A percentile compares a stretch with the other conserved stretches of the same genome.
These are phyloP conservation scores for Cheilosia vulpina DNA, from an alignment of 2,888 invertebrate genomes.

Conservation along the genomic window DNA sequence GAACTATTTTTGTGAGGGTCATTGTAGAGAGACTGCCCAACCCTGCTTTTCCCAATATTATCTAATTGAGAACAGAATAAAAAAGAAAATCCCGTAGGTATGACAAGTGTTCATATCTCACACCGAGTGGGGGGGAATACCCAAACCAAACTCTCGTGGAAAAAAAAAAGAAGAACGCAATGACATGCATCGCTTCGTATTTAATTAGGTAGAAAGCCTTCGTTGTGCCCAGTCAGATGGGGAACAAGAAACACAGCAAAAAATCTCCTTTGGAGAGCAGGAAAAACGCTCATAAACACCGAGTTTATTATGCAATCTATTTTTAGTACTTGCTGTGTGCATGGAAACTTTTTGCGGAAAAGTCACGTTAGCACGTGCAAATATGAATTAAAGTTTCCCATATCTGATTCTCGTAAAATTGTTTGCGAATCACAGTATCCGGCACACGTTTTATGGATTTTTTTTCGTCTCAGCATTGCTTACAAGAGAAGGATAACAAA, in stretches of 20 bases:
- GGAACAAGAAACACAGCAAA: constrained; percentile 1
- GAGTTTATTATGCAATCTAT: constrained; percentile 39
- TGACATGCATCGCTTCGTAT: constrained; percentile 66
- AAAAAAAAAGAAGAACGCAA: constrained; percentile 5
- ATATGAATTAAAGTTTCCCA: constrained; percentile 62
- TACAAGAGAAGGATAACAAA: background rate
- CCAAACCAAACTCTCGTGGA: constrained; percentile 14
- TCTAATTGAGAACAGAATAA: constrained; percentile 49
- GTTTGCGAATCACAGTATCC: constrained; percentile 23
- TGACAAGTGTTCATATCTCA: constrained; percentile 67
- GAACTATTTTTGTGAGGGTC: constrained; percentile 48
- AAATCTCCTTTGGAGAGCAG: constrained; percentile 9
- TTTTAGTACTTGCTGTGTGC: constrained; percentile 17
- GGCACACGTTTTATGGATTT: background rate
- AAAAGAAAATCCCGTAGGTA: constrained; percentile 32
- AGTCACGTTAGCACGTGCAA: constrained; percentile 71
- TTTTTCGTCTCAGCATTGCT: too few species aligned
- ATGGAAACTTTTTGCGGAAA: constrained; percentile 39
- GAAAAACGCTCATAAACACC: constrained; percentile 31
- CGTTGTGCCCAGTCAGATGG: constrained; percentile 38
- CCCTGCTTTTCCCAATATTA: constrained; percentile 36
- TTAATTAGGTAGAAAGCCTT: constrained; percentile 71
- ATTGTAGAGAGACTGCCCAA: constrained; percentile 27
- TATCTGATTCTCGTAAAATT: constrained; percentile 63
- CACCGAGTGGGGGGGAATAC: constrained; percentile 18